Conservation (phyloP, 2,797 vertebrate species). For the Danio tinwini region DNA sequence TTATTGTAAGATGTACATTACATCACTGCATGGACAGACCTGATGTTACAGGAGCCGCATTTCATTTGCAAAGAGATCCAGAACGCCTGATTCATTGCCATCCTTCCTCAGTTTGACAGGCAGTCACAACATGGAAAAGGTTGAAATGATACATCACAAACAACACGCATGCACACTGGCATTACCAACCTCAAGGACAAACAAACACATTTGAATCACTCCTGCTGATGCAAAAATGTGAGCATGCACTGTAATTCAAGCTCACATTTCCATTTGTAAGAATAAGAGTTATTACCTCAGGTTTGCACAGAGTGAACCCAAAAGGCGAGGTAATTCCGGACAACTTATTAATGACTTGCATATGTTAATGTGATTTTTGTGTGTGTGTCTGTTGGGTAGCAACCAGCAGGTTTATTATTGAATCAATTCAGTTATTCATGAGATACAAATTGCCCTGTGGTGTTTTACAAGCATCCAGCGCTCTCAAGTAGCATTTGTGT, state of each 20-base stretch:
- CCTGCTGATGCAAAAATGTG: not conserved
- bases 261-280: conserved; percentile 16
- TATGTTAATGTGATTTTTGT: conserved; percentile 14
- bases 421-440: conserved; percentile 52
- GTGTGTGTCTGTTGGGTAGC: conserved; percentile 19
- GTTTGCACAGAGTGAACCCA: not conserved
- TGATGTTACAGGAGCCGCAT: not conserved
- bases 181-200: not conserved
- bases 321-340: conserved; percentile 18
- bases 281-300: not conserved
- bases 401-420: conserved; percentile 36
- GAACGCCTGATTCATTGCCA: not conserved
- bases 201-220: not conserved
- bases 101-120: not conserved
- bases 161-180: not conserved
- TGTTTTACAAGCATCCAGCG: conserved; percentile 17
- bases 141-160: not conserved
- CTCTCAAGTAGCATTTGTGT: not conserved
- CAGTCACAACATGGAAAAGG: not conserved
- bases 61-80: not conserved
- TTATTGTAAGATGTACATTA: not conserved
- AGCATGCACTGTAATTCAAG: conserved; percentile 2
- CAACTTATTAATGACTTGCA: conserved; percentile 28
- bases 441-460: conserved; percentile 34
- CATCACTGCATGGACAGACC: not conserved